phyloP scores from a whole-genome alignment of 2,113 vertebrate genomes.

The Tricholaema leucomelas region DNA sequence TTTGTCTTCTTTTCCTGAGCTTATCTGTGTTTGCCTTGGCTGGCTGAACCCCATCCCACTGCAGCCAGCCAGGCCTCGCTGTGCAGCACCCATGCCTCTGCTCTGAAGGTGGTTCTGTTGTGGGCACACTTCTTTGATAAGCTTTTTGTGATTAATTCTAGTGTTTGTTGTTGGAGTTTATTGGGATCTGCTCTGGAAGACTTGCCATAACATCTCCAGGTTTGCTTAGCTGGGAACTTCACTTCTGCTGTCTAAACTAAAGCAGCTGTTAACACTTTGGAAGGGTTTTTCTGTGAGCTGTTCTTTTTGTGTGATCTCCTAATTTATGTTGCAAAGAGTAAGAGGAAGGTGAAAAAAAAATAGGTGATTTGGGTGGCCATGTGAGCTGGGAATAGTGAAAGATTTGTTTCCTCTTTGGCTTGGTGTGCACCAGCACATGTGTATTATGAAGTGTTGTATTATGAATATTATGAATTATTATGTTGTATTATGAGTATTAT shows the following conservation, averaged over 20 bases:
- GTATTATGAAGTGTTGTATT: not conserved
- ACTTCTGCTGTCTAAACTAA: not conserved
- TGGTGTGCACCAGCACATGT: not conserved
- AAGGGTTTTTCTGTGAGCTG: not conserved
- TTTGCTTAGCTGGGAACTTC: not conserved
- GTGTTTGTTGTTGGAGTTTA: not conserved
- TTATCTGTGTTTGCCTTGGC: not conserved
- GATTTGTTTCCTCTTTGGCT: not conserved
- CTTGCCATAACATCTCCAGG: not conserved
- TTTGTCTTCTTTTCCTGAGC: not conserved
- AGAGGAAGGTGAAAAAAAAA: not conserved
- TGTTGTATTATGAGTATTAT: too few relatives aligned
- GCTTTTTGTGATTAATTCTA: not conserved
- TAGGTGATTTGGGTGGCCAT: not conserved
- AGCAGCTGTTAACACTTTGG: not conserved
- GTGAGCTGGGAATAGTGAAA: not conserved
- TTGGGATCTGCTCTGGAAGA: not conserved
- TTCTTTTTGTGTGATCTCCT: not conserved
- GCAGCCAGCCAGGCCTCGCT: not conserved
- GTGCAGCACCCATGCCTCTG: not conserved
- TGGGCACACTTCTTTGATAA: not conserved
- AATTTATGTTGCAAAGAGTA: not conserved
- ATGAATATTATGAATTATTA: too few relatives aligned
- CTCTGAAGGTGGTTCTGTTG: not conserved
- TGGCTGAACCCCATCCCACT: rapidly evolving